Evolutionary conservation across 2,113 vertebrate species (phyloP), one percentile per base, ranked within the genome.

Genomic region (Oreochromis spilurus): DNA sequence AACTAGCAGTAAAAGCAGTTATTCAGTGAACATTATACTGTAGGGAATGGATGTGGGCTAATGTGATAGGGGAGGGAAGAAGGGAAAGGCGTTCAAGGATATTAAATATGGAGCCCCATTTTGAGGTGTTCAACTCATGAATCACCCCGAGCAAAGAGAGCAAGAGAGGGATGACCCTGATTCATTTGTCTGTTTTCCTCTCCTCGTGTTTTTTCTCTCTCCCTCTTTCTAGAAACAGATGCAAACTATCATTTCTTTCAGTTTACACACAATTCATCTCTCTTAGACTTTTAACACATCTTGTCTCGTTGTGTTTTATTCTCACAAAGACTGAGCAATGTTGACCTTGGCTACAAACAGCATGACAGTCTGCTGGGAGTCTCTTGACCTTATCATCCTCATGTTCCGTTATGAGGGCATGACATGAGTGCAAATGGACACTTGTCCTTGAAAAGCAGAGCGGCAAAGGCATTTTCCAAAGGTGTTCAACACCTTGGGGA

Each of bases 21-120:
- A 89, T 93, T 94, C 89, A 86, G 55, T 75, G 62, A 87, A 83
- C 79, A 91, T 94, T 91, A 92, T 55, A 70, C 72, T 21, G 5
- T 40, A 79, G 84, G 84, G 85, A 86, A 19, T 90, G 85, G 70
- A 83, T 85, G 83, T 52, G 75, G 78, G 62, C 26, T 91, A 90
- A 89, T 55, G 83, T 19, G 4, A 52, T 19, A 54, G 55, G 6
- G 50, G 21, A 58, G 67, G 79, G 36, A 54, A 57, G 34, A 57
- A 12, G 36, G 29, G 34, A 57, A 67, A 81, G 40, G 54, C 26
- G 57, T 79, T 84, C 62, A 88, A 77, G 86, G 88, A 53, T 83
- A 89, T 92, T 89, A 86, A 87, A 84, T 83, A 80, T 53, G 50
- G 65, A 90, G 70, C 38, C 60, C 52, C n/a, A 16, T 77, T 92